Base-by-base conservation (phyloP, 2,113 vertebrate species). In the Sinocyclocheilus grahami region DNA sequence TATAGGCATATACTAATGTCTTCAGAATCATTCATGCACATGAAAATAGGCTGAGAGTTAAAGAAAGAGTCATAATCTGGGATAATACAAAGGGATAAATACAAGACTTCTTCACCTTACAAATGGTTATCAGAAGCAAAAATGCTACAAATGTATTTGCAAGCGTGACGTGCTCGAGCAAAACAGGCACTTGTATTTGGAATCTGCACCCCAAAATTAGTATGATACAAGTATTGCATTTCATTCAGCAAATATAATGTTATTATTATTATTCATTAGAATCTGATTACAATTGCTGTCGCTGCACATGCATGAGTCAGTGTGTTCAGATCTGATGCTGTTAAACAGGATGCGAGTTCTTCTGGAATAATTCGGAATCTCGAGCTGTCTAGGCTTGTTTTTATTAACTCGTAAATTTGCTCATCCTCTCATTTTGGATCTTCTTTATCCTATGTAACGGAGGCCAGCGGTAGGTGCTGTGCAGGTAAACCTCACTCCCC, bases 351-450 rank as follows among this genome's bases (percentile, higher is more conserved):
- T 67, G 63, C n/a, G 27, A 55, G 60, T 27, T 11, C 10, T 69
- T 67, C 30, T 79, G 78, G 12, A 82, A 60, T 89, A 69, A 75
- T 84, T 83, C 81, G 87, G 75, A 91, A 77, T 88, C 33, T 12
- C 30, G 84, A 86, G 87, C 79, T 93, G 91, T 91, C 90, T 81
- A 69, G 89, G 90, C 90, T 92, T 92, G 92, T 55, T 78, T 22
- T 48, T 75, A 77, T 53, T 76, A 13, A 48, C n/a, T 76, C 7
- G 72, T 48, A 16, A 9, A 51, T 76, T 24, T 51, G 72, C n/a
- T 48, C 5, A n/a, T 72, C 37, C 37, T 72, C 10, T 74, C 71
- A n/a, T 74, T 33, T 12, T 72, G 42, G 5, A 13, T 76, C 12
- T 27, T 76, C 74, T 76, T 12, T 76, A 51, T n/a, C n/a, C 42